phyloP scores from a whole-genome alignment of 2,888 invertebrate species.

The Saturnia pavonia region DNA sequence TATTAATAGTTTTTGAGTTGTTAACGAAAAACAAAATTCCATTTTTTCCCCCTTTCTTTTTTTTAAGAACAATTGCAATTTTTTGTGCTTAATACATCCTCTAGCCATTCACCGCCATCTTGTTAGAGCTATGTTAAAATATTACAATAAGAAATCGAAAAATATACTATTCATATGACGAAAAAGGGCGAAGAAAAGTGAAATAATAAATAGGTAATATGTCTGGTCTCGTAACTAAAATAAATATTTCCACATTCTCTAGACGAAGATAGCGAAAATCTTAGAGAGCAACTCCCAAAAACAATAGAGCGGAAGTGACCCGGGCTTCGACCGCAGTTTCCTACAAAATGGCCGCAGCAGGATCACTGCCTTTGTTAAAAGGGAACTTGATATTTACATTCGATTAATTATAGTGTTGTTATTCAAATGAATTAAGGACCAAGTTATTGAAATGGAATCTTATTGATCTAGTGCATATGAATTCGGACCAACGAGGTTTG shows the following conservation, averaged over 20 bases:
- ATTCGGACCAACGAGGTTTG: not conserved
- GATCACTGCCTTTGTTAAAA: not conserved
- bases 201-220: not conserved
- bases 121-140: too few species aligned
- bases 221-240: not conserved
- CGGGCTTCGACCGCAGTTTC: slow-evolving; percentile 30
- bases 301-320: slow-evolving; percentile 34
- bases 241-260: not conserved
- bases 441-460: not conserved
- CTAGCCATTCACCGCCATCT: too few species aligned
- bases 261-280: not conserved
- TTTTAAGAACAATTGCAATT: too few species aligned
- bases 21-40: too few species aligned
- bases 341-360: slow-evolving; percentile 33
- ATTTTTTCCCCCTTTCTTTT: too few species aligned
- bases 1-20: too few species aligned
- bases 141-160: too few species aligned
- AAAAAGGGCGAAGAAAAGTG: too few species aligned
- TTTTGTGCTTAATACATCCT: too few species aligned
- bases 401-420: slow-evolving; percentile 15
- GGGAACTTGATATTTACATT: slow-evolving; percentile 10
- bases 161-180: too few species aligned
- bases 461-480: not conserved
- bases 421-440: slow-evolving; percentile 15
- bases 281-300: slow-evolving; percentile 6